Evolutionary conservation across 2,797 vertebrate genomes (phyloP), one percentile per base, ranked within the genome.

Genomic region (Protosalanx chinensis): DNA sequence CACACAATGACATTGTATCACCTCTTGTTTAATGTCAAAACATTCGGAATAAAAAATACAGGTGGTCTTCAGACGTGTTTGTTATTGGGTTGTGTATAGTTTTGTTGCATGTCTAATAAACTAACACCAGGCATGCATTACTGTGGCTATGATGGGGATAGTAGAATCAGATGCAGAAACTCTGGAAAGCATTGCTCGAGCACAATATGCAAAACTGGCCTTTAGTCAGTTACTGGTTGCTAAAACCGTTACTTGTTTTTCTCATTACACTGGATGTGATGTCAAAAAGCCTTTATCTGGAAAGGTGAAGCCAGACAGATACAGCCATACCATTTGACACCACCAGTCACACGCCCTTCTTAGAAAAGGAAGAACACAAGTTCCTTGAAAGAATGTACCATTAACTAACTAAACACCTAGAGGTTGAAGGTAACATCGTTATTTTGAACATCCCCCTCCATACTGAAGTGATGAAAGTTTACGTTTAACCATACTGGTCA

Each of bases 1-100:
- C 30, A 74, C 58, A 10, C 64, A 0, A 6, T 72, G 74, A 73
- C 18, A 62, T 77, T 67, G 20, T 67, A 71, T 72, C 51, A 71
- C 51, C 10, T 71, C 20, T 75, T 64, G 7, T 79, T 85, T 85
- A 79, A 81, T 82, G 70, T 80, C 73, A 79, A 78, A 74, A 85
- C 76, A 27, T 79, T 86, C 74, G 79, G 51, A 77, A 51, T 73
- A 62, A 68, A 79, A 79, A 79, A 75, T 72, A 83, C 73, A 78
- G 49, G 78, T 58, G 10, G 73, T 68, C 67, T 57, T 74, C 65
- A 30, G 30, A 76, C 74, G 5, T 53, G 30, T n/a, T 56, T 61
- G 60, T 61, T 5, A 64, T 59, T 56, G 63, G 7, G 77, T 13
- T 13, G 35, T 75, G 56, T 30, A 81, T 74, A 77, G 68, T 73